Base-by-base conservation (phyloP, 64 coral and sea anemone genomes). In the Pocillopora damicornis region DNA sequence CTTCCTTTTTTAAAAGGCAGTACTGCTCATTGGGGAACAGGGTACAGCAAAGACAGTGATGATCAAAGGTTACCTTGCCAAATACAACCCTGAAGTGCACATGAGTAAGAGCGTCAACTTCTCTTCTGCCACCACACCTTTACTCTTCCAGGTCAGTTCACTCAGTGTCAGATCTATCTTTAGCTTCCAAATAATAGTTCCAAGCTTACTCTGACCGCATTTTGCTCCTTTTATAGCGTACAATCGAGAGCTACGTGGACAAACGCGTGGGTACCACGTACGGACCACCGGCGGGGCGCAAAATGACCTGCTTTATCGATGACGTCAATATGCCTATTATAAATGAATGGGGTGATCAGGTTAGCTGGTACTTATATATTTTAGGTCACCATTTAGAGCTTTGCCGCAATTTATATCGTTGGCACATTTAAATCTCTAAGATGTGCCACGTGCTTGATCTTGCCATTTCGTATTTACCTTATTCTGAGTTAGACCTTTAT, bases 271-370 rank as follows among this genome's bases (percentile, higher is more conserved):
- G 96, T 63, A 98, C 93, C 36, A 98, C 96, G 14, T 98, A 98
- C 60, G 96, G 96, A 4, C 96, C 96, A 10, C 96, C 96, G 10
- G 96, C 93, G 37, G 96, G 96, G 15, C 90, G 93, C 20, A 98
- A 91, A 66, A 98, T 98, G 96, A 98, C 96, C 5, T 90, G 90
- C 38, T 98, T 98, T 34, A 82, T 98, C 69, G 96, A 98, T 37
- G 96, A 98, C 60, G 73, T 98, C n/a, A 98, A 98, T 60, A 98
- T 98, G 96, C 96, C 96, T 0, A 93, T 95, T 17, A 98, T 98
- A 36, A 98, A 98, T 35, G 96, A 98, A 79, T 98, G 96, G 96
- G 96, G 96, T 11, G 96, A 98, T 23, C 96, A 98, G 93, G 96
- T 95, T 11, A 91, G 77, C 20, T 12, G 20, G 26, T 7, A n/a